Evolutionary conservation across 2,888 invertebrate species (phyloP).

Genomic region (Eudasyphora cyanicolor): DNA sequence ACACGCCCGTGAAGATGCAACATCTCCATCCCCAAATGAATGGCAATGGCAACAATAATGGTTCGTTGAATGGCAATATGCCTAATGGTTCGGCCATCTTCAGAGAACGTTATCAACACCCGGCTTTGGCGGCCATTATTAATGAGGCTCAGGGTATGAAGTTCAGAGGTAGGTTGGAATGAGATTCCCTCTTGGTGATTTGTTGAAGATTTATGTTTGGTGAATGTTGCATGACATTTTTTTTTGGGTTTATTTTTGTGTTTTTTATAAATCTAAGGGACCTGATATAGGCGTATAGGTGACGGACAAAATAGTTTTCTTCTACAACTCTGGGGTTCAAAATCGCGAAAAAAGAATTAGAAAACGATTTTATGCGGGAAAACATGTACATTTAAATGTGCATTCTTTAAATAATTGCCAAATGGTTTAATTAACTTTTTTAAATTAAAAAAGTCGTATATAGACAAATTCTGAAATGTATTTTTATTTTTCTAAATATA

Average conservation of each 20-base stretch:
- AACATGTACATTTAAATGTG: no score
- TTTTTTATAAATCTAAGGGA: neutral
- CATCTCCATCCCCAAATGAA: constrained; percentile 46
- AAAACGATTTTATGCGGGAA: no score
- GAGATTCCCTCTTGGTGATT: no score
- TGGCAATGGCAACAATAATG: constrained; percentile 70
- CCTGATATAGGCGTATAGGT: neutral
- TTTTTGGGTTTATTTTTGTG: constrained; percentile 11
- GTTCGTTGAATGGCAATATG: constrained; percentile 63
- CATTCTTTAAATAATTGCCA: no score
- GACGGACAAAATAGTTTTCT: no score
- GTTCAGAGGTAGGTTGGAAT: constrained; percentile 77
- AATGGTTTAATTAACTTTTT: no score
- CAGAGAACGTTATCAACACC: constrained; percentile 79
- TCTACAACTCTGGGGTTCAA: no score
- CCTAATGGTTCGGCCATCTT: constrained; percentile 75
- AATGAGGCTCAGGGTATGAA: constrained; percentile 79
- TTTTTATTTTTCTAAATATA: no score
- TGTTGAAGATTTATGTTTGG: constrained; percentile 6
- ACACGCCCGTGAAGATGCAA: constrained; percentile 71
- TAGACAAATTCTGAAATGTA: no score
- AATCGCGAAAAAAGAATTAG: no score
- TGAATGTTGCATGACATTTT: constrained; percentile 34
- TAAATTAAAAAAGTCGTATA: no score
- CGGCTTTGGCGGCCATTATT: constrained; percentile 79